These are phyloP conservation scores for Deroplatys truncata DNA, from an alignment of 2,888 invertebrate genomes.

Conservation along the genomic window DNA sequence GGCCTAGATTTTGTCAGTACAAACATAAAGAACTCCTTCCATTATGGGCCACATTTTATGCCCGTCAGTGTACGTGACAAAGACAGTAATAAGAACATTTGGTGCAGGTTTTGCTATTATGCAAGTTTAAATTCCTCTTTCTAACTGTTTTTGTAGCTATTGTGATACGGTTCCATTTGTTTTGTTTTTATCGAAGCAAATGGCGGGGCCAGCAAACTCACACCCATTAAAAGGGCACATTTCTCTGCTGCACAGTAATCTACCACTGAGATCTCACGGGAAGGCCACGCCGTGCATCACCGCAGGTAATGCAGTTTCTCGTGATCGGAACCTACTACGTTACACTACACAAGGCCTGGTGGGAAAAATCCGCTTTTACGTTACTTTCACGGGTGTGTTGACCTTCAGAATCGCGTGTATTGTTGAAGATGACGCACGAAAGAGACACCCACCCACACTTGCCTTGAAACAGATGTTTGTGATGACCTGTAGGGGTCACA, in stretches of 20 bases:
- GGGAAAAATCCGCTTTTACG: neutral
- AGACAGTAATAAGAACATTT: too few relatives aligned
- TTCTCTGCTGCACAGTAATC: neutral
- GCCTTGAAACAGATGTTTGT: neutral
- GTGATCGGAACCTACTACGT: too few relatives aligned
- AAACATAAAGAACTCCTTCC: too few relatives aligned
- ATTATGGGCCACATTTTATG: too few relatives aligned
- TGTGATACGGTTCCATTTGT: too few relatives aligned
- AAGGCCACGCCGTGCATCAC: neutral
- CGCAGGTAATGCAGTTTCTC: too few relatives aligned
- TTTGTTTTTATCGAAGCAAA: neutral
- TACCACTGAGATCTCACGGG: neutral
- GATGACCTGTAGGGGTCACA: neutral
- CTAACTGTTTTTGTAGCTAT: too few relatives aligned
- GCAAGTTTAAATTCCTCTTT: too few relatives aligned
- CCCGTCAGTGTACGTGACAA: fast-evolving
- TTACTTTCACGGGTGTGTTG: neutral
- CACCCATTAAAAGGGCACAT: too few relatives aligned
- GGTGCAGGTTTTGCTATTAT: too few relatives aligned
- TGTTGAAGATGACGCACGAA: neutral
- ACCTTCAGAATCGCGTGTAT: neutral
- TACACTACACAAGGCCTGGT: neutral
- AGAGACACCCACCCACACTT: neutral
- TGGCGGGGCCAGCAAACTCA: too few relatives aligned
- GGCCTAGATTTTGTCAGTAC: too few relatives aligned